Evolutionary conservation across 1,140 invertebrate species (phyloP).

Genomic region (Hirudo medicinalis): DNA sequence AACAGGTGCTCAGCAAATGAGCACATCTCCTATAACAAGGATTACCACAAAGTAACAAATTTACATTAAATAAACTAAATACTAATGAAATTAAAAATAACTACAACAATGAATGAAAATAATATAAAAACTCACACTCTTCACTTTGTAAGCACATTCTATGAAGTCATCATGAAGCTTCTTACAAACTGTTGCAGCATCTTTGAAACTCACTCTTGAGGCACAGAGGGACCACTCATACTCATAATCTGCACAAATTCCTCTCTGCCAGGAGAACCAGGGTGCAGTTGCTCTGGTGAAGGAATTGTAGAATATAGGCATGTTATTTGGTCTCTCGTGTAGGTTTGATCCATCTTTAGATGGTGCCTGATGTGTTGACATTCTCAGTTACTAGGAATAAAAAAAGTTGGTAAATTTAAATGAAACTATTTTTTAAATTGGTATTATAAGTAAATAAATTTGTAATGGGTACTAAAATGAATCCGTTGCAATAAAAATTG

Average conservation of each 20-base stretch:
- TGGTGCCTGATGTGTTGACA: constrained; percentile 9
- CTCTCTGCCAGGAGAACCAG: constrained; percentile 17
- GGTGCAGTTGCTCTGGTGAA: constrained; percentile 15
- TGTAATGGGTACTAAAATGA: too few relatives aligned
- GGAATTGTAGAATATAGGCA: constrained; percentile 17
- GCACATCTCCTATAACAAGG: too few relatives aligned
- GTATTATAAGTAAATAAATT: too few relatives aligned
- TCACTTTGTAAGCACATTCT: constrained; percentile 17
- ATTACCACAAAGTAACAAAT: too few relatives aligned
- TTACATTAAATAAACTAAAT: too few relatives aligned
- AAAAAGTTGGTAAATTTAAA: background rate
- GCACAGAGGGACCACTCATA: constrained; percentile 18
- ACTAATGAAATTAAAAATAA: too few relatives aligned
- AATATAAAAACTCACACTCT: constrained; percentile 6
- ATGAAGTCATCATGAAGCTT: constrained; percentile 20
- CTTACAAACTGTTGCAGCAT: constrained; percentile 18
- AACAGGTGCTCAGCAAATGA: too few relatives aligned
- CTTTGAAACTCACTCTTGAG: constrained; percentile 7
- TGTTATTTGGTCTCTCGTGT: background rate
- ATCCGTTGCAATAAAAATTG: too few relatives aligned
- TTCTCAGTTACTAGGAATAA: background rate
- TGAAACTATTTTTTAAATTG: too few relatives aligned
- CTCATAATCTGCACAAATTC: constrained; percentile 17
- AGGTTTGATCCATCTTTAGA: background rate
- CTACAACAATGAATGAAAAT: too few relatives aligned